Evolutionary conservation across 2,113 vertebrate genomes (phyloP), one percentile per base, ranked within the genome.

Genomic region (Cygnus buccinator): DNA sequence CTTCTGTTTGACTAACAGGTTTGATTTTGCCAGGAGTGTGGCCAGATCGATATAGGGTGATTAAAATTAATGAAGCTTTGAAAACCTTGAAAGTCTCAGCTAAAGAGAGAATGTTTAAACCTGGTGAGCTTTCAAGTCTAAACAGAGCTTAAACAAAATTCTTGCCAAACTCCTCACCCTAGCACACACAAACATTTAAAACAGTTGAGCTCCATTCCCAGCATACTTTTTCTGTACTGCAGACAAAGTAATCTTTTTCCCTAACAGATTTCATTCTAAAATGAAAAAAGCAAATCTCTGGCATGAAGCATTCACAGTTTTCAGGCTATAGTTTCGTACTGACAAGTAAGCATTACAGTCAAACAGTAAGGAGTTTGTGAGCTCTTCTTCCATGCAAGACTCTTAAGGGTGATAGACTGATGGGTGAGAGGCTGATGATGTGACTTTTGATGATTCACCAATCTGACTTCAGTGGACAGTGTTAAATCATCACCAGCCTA

Each of bases 41-140:
- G 93, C 43, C 76, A 75, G 48, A 94, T 87, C 93, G 95, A 79
- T 92, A 89, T 58, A 81, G 6, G 13, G 16, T 87, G 43, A 93
- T 87, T 94, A 92, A 91, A 93, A 92, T 83, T 94, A 94, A 92
- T 92, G 93, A 94, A 87, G 76, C 83, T 81, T 76, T 84, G 76
- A 92, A 93, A 94, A 88, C 43, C 46, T 80, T 85, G 72, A 96
- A 87, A 65, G 31, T 16, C 21, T 78, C 48, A 68, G 8, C 26
- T 92, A 78, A 92, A 93, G 13, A 65, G 16, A 77, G 25, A 90
- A 59, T 65, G 23, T 75, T 90, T 84, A 81, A 90, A 72, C 28
- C 19, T 52, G 21, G 4, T 55, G 26, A 72, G 22, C 50, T 88
- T 94, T 88, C 68, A 63, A 46, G 9, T 62, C 66, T 68, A 46